Percentiles rank a stretch among this genome's conserved stretches.
Evolutionary conservation across 2,113 vertebrate species (phyloP).

Genomic region (Myotis lucifugus): DNA sequence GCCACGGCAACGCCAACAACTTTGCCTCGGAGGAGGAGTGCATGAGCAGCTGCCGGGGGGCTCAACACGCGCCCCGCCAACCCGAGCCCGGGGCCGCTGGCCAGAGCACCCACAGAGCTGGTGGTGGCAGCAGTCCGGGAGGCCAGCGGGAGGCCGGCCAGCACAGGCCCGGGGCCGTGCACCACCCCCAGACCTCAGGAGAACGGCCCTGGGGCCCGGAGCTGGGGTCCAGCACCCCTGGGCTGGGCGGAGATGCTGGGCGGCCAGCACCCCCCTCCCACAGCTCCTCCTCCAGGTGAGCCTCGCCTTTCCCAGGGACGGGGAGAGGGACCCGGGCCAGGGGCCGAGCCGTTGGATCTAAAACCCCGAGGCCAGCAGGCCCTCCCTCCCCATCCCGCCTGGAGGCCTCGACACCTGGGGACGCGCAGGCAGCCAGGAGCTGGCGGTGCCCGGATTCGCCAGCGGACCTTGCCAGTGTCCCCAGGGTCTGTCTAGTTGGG

Average conservation of each 20-base stretch:
- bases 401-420: neutral
- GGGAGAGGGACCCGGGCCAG: neutral
- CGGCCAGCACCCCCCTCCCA: neutral
- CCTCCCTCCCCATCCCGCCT: fast-evolving
- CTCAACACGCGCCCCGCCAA: neutral
- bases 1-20: slow-evolving; percentile 95
- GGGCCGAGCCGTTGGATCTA: neutral
- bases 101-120: neutral
- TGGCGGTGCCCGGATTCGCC: neutral
- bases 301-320: neutral
- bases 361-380: neutral
- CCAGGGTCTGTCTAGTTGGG: neutral
- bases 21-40: slow-evolving; percentile 91
- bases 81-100: slow-evolving; percentile 35
- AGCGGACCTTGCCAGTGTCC: neutral
- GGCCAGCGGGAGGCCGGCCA: neutral
- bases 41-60: slow-evolving; percentile 84
- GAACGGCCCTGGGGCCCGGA: neutral
- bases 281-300: slow-evolving; percentile 71
- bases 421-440: fast-evolving
- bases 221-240: neutral
- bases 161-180: neutral
- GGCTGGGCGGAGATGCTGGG: neutral
- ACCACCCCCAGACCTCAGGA: neutral
- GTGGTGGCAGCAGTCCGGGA: neutral